Percentiles rank a stretch among this genome's conserved stretches.
Conservation (phyloP, 2,113 vertebrate genomes). For the Xerus inauris region DNA sequence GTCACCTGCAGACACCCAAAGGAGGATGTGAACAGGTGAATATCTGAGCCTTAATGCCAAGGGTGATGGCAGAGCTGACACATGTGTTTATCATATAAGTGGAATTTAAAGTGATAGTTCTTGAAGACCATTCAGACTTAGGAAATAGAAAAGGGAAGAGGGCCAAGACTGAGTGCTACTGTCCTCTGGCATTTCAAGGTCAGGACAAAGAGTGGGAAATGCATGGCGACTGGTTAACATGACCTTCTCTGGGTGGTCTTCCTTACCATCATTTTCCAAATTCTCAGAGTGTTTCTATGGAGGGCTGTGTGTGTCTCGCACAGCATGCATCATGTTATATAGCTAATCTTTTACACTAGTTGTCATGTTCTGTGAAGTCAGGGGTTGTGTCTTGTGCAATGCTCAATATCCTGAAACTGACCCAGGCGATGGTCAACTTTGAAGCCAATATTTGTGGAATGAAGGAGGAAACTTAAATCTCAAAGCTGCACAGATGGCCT, state of each 20-base stretch:
- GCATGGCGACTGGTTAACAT: too few species aligned
- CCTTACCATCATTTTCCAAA: neutral
- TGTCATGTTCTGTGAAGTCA: too few species aligned
- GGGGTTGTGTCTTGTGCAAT: neutral
- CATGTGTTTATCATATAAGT: rapidly evolving
- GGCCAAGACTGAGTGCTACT: too few species aligned
- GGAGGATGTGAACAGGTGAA: neutral
- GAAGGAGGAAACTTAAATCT: neutral
- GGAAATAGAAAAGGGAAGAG: neutral
- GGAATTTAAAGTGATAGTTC: neutral
- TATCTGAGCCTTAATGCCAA: neutral
- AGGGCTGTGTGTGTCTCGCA: neutral
- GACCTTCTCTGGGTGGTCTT: neutral
- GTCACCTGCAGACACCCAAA: neutral
- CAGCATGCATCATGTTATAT: rapidly evolving
- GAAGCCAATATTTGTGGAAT: neutral
- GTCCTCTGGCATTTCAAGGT: neutral
- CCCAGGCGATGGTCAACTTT: neutral
- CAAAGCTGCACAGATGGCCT: neutral
- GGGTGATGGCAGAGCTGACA: neutral
- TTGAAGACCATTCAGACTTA: neutral
- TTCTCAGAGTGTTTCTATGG: rapidly evolving
- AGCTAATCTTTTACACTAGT: neutral
- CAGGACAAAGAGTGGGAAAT: neutral
- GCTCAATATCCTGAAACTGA: neutral